These are phyloP conservation scores for Orestias chungarensis DNA, from an alignment of 2,797 vertebrate species.

Conservation along the genomic window DNA sequence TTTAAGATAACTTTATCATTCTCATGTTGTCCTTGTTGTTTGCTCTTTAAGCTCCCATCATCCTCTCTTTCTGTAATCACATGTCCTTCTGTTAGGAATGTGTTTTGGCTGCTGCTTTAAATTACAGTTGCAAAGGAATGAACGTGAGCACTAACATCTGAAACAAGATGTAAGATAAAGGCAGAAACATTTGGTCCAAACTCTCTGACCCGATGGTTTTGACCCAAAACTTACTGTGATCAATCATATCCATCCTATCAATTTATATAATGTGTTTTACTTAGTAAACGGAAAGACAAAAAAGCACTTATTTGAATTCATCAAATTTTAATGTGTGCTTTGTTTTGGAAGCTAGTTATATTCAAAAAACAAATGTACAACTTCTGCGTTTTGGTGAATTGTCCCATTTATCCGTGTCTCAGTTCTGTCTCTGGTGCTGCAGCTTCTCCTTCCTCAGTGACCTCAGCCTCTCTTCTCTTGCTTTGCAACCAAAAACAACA, in stretches of 20 bases:
- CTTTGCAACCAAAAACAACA: slow-evolving; percentile 53
- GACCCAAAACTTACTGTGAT: too few species aligned
- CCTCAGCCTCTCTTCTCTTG: slow-evolving; percentile 68
- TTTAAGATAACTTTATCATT: slow-evolving; percentile 53
- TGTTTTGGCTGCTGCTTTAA: slow-evolving; percentile 54
- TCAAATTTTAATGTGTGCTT: slow-evolving; percentile 26
- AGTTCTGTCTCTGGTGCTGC: slow-evolving; percentile 25
- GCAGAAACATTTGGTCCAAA: too few species aligned
- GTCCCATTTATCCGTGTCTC: slow-evolving; percentile 53
- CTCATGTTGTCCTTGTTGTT: slow-evolving; percentile 44
- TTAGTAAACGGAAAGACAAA: neutral
- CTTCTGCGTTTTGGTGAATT: slow-evolving; percentile 41
- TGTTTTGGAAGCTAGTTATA: slow-evolving; percentile 57
- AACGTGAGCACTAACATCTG: too few species aligned
- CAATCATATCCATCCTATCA: too few species aligned
- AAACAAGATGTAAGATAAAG: too few species aligned
- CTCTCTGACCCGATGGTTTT: slow-evolving; percentile 22
- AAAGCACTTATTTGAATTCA: neutral
- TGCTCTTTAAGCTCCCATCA: slow-evolving; percentile 11
- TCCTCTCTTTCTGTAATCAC: slow-evolving; percentile 17
- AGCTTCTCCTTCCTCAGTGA: slow-evolving; percentile 50
- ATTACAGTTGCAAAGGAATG: too few species aligned
- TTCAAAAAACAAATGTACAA: slow-evolving; percentile 66
- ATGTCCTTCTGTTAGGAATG: slow-evolving; percentile 4
- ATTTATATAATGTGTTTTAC: neutral